Evolutionary conservation across 2,113 vertebrate genomes (phyloP).

Genomic region (Sinocyclocheilus rhinocerous): DNA sequence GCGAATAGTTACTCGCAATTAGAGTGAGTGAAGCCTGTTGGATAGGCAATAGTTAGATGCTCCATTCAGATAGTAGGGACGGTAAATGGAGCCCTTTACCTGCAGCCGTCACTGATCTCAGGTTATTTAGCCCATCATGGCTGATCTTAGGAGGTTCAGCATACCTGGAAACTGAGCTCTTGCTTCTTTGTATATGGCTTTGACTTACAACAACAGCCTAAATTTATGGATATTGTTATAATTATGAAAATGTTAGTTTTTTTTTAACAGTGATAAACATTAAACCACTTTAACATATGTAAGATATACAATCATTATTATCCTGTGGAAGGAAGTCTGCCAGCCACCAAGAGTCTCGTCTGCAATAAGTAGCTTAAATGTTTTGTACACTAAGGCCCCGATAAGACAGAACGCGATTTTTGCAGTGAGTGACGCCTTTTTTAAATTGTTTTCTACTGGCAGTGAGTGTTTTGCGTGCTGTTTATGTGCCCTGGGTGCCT

Average conservation of each 20-base stretch:
- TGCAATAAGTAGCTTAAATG: slow-evolving; percentile 27
- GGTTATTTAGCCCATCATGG: slow-evolving; percentile 21
- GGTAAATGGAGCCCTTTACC: slow-evolving; percentile 44
- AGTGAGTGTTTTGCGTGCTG: too few species aligned
- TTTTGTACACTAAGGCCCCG: not conserved
- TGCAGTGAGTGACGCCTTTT: too few species aligned
- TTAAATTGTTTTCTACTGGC: too few species aligned
- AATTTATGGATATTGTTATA: slow-evolving; percentile 69
- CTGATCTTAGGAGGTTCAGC: slow-evolving; percentile 61
- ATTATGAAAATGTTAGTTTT: slow-evolving; percentile 33
- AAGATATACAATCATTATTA: slow-evolving; percentile 80
- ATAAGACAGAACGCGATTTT: too few species aligned
- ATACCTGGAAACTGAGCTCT: slow-evolving; percentile 51
- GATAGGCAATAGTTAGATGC: slow-evolving; percentile 45
- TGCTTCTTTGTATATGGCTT: slow-evolving; percentile 58
- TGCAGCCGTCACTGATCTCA: slow-evolving; percentile 40
- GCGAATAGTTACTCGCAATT: slow-evolving; percentile 61
- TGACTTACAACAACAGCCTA: slow-evolving; percentile 66
- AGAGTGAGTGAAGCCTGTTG: slow-evolving; percentile 61
- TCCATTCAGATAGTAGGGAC: slow-evolving; percentile 39
- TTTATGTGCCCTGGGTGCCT: too few species aligned
- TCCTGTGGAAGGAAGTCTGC: slow-evolving; percentile 72
- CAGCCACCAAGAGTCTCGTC: slow-evolving; percentile 61
- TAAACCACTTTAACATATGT: slow-evolving; percentile 47
- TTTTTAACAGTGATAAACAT: not conserved